A percentile compares a stretch with the other conserved stretches of the same genome.
phyloP scores from a whole-genome alignment of 1,140 invertebrate genomes.

The Zaprionus inermis region DNA sequence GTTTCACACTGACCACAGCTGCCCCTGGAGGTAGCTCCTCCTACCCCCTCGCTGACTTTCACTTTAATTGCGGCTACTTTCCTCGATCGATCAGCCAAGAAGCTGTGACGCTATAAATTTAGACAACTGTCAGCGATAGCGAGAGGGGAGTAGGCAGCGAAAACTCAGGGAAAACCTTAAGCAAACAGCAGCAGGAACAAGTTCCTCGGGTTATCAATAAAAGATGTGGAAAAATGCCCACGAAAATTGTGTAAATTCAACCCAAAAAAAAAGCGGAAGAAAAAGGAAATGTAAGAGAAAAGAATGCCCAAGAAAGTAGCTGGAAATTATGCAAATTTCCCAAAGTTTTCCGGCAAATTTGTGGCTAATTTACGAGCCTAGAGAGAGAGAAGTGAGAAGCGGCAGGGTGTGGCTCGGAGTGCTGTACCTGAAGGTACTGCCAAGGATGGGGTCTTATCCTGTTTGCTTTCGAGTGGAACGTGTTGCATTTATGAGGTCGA shows the following conservation, averaged over 20 bases:
- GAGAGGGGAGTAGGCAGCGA: too few relatives aligned
- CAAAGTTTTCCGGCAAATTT: constrained; percentile 77
- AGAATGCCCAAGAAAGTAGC: constrained; percentile 22
- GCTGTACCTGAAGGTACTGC: constrained; percentile 34
- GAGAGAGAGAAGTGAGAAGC: neutral
- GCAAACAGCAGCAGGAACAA: constrained; percentile 33
- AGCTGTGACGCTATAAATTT: constrained; percentile 49
- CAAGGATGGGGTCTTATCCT: constrained; percentile 14
- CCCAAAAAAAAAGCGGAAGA: constrained; percentile 51
- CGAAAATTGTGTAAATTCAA: constrained; percentile 64
- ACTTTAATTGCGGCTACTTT: constrained; percentile 34
- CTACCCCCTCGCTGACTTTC: constrained; percentile 26
- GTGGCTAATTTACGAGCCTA: constrained; percentile 75
- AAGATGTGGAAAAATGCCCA: constrained; percentile 49
- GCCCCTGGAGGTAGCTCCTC: constrained; percentile 2
- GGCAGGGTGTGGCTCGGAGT: constrained; percentile 12
- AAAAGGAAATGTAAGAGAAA: neutral
- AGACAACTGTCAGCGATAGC: constrained; percentile 20
- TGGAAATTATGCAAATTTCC: constrained; percentile 73
- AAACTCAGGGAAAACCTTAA: neutral
- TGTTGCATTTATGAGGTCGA: constrained; percentile 72
- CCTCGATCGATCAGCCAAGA: constrained; percentile 39
- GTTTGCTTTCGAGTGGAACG: constrained; percentile 47
- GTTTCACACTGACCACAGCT: constrained; percentile 48
- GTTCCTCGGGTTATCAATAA: constrained; percentile 48